Base-by-base conservation (phyloP, 2,888 invertebrate species). In the Neoitamus cyanurus region DNA sequence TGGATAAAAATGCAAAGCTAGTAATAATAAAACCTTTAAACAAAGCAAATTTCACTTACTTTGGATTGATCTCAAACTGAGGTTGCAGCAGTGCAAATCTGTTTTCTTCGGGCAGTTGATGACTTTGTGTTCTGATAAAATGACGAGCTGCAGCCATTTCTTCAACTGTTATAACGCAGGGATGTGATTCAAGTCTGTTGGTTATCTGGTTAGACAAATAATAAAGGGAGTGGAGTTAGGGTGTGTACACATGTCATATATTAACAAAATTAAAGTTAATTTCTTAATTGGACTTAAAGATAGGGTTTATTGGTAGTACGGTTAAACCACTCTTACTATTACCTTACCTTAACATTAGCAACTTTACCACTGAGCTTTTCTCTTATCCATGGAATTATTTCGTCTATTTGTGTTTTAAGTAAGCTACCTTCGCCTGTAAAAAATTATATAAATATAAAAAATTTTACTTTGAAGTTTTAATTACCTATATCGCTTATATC, bases 81-180 rank as follows among this genome's bases (percentile, higher is more conserved):
- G 99, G 98, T 89, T 98, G 96, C 83, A 99, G 92, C 85, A 98
- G 91, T 0, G 96, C 95, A 89, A 95, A 97, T 88, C 97, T 94
- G 89, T 96, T 95, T 88, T 97, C 97, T 88, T 98, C 97, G 0
- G 95, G 94, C 84, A 97, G 90, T 88, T 94, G 94, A 87, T 95
- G 95, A 83, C 97, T 95, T 88, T 98, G 97, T 0, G 98, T 97
- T 83, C 97, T 94, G 83, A 99, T 94, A 89, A 99, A 98, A 91
- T 99, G 98, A 72, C 99, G 93, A 0, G 99, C 98, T 1, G 98
- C 96, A 0, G 97, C 98, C 98, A 99, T 98, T 92, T 99, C 98
- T 87, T 96, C 97, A 0, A 99, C 98, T 0, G 98, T 98, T 1
- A 99, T 94, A 0, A 98, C 96, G 90, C 98, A 99, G 0, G 99